These are phyloP conservation scores for Caenorhabditis latens DNA, from an alignment of 1,140 invertebrate species.

Conservation along the genomic window DNA sequence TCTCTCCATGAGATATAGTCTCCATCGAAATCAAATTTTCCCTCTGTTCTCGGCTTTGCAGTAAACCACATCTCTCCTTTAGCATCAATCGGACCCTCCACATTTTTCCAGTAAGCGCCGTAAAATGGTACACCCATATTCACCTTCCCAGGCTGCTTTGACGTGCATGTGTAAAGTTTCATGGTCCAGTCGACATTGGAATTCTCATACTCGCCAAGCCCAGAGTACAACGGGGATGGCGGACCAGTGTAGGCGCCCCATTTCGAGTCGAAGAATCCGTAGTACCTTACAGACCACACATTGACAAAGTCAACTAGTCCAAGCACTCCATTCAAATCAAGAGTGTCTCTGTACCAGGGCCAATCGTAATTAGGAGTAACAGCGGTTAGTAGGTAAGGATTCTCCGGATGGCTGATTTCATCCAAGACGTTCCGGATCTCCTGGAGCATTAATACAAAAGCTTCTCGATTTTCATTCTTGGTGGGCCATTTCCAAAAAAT, in stretches of 20 bases:
- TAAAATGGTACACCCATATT: slow-evolving; percentile 75
- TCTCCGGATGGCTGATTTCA: background rate
- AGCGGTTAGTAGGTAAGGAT: slow-evolving; percentile 63
- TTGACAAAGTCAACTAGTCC: slow-evolving; percentile 71
- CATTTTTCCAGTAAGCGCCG: slow-evolving; percentile 73
- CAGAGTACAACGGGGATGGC: slow-evolving; percentile 72
- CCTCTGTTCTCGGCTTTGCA: slow-evolving; percentile 41
- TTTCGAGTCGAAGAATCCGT: slow-evolving; percentile 66
- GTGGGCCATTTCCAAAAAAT: too few relatives aligned
- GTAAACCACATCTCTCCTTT: slow-evolving; percentile 71
- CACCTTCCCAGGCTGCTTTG: slow-evolving; percentile 59
- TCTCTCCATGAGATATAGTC: slow-evolving; percentile 68
- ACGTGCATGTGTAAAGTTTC: slow-evolving; percentile 71
- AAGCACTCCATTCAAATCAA: slow-evolving; percentile 67
- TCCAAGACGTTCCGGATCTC: slow-evolving; percentile 9
- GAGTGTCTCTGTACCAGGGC: slow-evolving; percentile 70
- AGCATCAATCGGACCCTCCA: slow-evolving; percentile 68
- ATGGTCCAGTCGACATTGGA: slow-evolving; percentile 74
- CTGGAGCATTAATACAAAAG: too few relatives aligned
- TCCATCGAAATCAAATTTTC: slow-evolving; percentile 67
- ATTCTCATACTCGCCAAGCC: slow-evolving; percentile 70
- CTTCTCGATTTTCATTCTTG: too few relatives aligned
- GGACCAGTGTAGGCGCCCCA: slow-evolving; percentile 73
- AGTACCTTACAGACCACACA: slow-evolving; percentile 73
- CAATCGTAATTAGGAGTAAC: slow-evolving; percentile 73